Percentiles rank a stretch among this genome's conserved stretches.
Conservation (phyloP, 2,888 invertebrate genomes). For the Caenorhabditis afra region DNA sequence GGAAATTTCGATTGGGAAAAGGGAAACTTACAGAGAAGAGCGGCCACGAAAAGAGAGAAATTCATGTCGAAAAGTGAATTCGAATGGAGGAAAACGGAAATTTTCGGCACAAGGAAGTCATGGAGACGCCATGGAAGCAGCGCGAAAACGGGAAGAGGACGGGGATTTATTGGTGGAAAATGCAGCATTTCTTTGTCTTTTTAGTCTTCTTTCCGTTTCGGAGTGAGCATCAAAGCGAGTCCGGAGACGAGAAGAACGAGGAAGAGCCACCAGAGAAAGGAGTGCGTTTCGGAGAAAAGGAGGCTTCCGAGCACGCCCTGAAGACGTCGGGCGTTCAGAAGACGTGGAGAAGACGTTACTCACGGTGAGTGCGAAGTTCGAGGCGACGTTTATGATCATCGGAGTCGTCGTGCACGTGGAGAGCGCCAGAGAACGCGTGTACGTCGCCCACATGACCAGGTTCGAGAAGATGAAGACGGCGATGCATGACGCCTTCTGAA, state of each 20-base stretch:
- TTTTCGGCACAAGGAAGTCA: neutral
- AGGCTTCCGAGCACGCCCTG: slow-evolving; percentile 52
- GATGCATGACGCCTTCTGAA: slow-evolving; percentile 28
- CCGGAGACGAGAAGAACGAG: slow-evolving; percentile 42
- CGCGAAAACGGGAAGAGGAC: neutral
- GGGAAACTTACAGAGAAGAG: slow-evolving; percentile 7
- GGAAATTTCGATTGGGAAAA: neutral
- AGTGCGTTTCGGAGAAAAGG: slow-evolving; percentile 49
- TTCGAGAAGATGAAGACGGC: slow-evolving; percentile 45
- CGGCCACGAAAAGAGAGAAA: neutral
- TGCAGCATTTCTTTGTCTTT: slow-evolving; percentile 29
- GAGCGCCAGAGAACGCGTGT: slow-evolving; percentile 40
- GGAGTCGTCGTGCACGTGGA: slow-evolving; percentile 45
- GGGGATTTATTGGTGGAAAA: slow-evolving; percentile 22
- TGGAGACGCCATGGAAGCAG: slow-evolving; percentile 13
- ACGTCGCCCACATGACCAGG: slow-evolving; percentile 56
- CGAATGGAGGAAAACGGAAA: slow-evolving; percentile 8
- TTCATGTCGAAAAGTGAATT: slow-evolving; percentile 12
- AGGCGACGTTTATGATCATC: slow-evolving; percentile 57
- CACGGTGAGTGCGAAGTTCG: slow-evolving; percentile 56
- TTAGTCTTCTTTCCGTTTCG: slow-evolving; percentile 2
- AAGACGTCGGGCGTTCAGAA: slow-evolving; percentile 1
- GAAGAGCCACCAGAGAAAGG: slow-evolving; percentile 46
- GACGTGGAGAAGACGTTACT: neutral
- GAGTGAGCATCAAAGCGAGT: slow-evolving; percentile 44